These are phyloP conservation scores for Psittacus erithacus DNA, from an alignment of 2,113 vertebrate species.

Conservation along the genomic window DNA sequence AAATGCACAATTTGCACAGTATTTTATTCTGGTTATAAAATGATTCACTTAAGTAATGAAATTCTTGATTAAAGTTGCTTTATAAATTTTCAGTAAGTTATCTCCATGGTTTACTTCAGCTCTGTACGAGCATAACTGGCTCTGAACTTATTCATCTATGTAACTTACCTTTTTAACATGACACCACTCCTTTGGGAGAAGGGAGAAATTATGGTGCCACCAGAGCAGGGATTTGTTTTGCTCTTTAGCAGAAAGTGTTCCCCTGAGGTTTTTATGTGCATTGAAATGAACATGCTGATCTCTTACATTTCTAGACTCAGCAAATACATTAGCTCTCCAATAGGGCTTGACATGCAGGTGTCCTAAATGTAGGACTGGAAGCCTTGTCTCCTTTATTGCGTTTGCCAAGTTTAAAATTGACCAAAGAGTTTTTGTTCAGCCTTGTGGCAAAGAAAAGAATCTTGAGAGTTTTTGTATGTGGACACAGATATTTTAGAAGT, in stretches of 20 bases:
- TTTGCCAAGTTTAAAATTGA: neutral
- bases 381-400: neutral
- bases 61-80: neutral
- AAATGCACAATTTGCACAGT: neutral
- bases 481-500: neutral
- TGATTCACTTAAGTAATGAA: neutral
- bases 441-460: neutral
- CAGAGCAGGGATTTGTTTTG: neutral
- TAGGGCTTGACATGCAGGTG: neutral
- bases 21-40: neutral
- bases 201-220: accelerated
- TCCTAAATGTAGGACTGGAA: neutral
- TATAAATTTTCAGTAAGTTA: neutral
- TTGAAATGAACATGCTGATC: neutral
- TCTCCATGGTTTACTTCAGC: neutral
- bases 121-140: neutral
- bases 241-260: neutral
- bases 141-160: neutral
- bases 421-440: neutral
- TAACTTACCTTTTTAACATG: neutral
- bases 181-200: neutral
- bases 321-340: neutral
- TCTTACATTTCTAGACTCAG: neutral
- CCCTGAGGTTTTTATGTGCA: neutral
- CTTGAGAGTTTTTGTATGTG: neutral